Conservation (phyloP, 2,113 vertebrate species). For the Chamaetylas fuelleborni region DNA sequence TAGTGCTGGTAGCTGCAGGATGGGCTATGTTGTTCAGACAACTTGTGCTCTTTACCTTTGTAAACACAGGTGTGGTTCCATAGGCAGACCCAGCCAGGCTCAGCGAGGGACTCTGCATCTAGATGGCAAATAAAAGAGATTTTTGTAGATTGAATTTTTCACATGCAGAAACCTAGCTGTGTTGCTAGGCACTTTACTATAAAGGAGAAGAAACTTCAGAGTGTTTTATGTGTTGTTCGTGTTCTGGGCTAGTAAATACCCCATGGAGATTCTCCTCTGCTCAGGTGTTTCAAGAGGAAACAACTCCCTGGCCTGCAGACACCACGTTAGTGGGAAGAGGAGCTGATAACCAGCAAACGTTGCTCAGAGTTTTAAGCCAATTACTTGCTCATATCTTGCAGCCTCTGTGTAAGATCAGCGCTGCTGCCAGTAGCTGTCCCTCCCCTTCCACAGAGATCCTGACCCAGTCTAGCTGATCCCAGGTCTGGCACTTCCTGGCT, state of each 20-base stretch:
- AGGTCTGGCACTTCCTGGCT: not conserved
- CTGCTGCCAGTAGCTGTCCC: not conserved
- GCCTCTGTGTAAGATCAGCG: not conserved
- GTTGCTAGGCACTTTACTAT: not conserved
- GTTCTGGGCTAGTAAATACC: not conserved
- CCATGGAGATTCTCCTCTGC: not conserved
- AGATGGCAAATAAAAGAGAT: constrained; percentile 8
- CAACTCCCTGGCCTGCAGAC: not conserved
- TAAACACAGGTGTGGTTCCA: constrained; percentile 60
- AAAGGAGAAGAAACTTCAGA: not conserved
- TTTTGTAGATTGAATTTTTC: not conserved
- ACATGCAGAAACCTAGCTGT: not conserved
- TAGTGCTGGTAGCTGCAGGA: not conserved
- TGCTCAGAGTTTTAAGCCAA: not conserved
- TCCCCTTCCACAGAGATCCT: not conserved
- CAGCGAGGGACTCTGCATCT: constrained; percentile 66
- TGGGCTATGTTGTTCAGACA: not conserved
- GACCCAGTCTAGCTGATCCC: not conserved
- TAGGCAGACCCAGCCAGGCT: constrained; percentile 44
- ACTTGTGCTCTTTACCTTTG: constrained; percentile 59
- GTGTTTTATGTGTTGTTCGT: not conserved
- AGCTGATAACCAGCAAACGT: not conserved
- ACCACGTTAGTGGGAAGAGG: not conserved
- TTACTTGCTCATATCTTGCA: not conserved
- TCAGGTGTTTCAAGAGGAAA: not conserved